Conservation (phyloP, 1,140 invertebrate genomes). For the Phortica variegata region DNA sequence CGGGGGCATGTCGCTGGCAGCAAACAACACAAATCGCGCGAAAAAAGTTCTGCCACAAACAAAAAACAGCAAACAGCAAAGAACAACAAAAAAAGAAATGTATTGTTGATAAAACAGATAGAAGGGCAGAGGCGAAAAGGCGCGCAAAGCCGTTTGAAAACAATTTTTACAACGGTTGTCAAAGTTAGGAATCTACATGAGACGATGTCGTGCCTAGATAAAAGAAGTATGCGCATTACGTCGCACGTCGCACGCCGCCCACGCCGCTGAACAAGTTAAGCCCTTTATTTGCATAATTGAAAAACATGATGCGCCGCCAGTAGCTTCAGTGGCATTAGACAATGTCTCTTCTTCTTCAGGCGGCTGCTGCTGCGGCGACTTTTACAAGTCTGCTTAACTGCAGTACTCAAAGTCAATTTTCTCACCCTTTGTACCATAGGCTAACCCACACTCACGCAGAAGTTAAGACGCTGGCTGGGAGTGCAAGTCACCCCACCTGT, state of each 20-base stretch:
- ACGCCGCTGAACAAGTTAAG: slow-evolving; percentile 40
- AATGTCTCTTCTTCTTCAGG: slow-evolving; percentile 18
- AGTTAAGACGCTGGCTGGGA: too few relatives aligned
- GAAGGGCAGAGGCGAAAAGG: not conserved
- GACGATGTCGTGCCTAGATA: too few relatives aligned
- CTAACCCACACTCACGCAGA: not conserved
- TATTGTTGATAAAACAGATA: not conserved
- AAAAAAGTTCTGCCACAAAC: too few relatives aligned
- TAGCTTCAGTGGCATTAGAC: slow-evolving; percentile 46
- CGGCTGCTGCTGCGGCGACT: too few relatives aligned
- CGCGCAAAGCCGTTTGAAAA: slow-evolving; percentile 42
- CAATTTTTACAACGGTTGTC: slow-evolving; percentile 42
- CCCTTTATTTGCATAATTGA: slow-evolving; percentile 54
- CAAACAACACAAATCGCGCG: too few relatives aligned
- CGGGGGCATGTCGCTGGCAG: slow-evolving; percentile 22
- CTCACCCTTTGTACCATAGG: not conserved
- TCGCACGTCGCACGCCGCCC: not conserved
- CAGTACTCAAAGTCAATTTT: slow-evolving; percentile 2
- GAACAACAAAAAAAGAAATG: too few relatives aligned
- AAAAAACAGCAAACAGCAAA: too few relatives aligned
- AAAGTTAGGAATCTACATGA: too few relatives aligned
- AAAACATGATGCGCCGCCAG: slow-evolving; percentile 43
- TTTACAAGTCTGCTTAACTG: too few relatives aligned
- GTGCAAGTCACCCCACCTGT: too few relatives aligned
- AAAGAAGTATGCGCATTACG: slow-evolving; percentile 1